Evolutionary conservation across 2,797 vertebrate species (phyloP).

Genomic region (Ara ararauna): DNA sequence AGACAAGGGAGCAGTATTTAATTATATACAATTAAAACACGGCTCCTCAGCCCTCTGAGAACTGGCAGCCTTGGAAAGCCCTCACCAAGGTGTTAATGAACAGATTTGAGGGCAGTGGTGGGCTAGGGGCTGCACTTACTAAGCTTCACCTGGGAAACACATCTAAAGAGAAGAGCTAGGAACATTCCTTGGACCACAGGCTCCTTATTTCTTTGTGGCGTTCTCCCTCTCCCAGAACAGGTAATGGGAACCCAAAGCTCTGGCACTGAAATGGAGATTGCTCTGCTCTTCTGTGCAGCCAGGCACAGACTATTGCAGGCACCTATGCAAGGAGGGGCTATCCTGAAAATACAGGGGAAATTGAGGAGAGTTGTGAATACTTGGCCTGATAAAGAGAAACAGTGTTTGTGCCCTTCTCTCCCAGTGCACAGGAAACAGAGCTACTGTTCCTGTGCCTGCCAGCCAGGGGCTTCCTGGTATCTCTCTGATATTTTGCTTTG

Average conservation of each 20-base stretch:
- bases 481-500: not conserved
- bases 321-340: rapidly evolving
- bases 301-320: not conserved
- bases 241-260: not conserved
- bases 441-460: not conserved
- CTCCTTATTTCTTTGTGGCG: not conserved
- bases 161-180: not conserved
- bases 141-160: not conserved
- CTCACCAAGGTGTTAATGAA: constrained; percentile 31
- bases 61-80: not conserved
- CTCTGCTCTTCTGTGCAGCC: not conserved
- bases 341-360: not conserved
- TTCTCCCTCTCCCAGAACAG: not conserved
- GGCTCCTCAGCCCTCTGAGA: constrained; percentile 10
- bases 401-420: not conserved
- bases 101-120: not conserved
- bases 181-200: not conserved
- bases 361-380: not conserved
- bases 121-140: not conserved
- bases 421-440: not conserved
- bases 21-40: constrained; percentile 70
- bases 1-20: constrained; percentile 65
- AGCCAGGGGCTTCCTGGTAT: not conserved
- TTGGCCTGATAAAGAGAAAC: not conserved
- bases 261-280: not conserved